Percentiles rank a stretch among this genome's conserved stretches.
phyloP scores from a whole-genome alignment of 2,888 invertebrate species.

The Sarcophaga subvicina region DNA sequence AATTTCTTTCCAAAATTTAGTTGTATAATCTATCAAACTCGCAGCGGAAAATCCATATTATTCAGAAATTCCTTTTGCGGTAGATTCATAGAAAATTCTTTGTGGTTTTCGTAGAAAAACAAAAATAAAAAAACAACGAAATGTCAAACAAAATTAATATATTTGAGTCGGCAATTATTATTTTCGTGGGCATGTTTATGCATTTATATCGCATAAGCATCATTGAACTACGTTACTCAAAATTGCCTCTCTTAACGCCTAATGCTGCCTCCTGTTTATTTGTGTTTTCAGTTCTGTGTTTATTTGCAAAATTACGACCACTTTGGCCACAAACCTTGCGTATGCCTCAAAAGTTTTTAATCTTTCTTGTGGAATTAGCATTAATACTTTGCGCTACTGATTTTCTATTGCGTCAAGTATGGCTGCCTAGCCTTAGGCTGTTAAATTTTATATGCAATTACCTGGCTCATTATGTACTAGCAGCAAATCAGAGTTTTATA shows the following conservation, averaged over 20 bases:
- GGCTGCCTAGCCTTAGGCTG: conserved; percentile 73
- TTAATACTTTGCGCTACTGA: conserved; percentile 72
- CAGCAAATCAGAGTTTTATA: conserved; percentile 69
- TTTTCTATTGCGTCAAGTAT: conserved; percentile 72
- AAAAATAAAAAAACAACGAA: background rate
- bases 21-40: background rate
- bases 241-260: conserved; percentile 71
- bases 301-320: conserved; percentile 72
- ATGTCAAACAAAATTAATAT: conserved; percentile 55
- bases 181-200: conserved; percentile 71
- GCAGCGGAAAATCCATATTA: background rate
- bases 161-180: conserved; percentile 68
- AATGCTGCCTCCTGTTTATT: conserved; percentile 74
- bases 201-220: conserved; percentile 72
- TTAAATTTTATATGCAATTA: conserved; percentile 71
- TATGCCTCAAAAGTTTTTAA: conserved; percentile 67
- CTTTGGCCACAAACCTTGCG: conserved; percentile 69
- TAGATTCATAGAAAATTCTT: background rate
- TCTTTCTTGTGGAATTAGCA: conserved; percentile 71
- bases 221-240: conserved; percentile 71
- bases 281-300: conserved; percentile 72
- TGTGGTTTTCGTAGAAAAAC: background rate
- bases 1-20: background rate
- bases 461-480: conserved; percentile 69
- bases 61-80: background rate